Evolutionary conservation across 1,140 invertebrate genomes (phyloP), one percentile per base, ranked within the genome.

Genomic region (Cydia fagiglandana): DNA sequence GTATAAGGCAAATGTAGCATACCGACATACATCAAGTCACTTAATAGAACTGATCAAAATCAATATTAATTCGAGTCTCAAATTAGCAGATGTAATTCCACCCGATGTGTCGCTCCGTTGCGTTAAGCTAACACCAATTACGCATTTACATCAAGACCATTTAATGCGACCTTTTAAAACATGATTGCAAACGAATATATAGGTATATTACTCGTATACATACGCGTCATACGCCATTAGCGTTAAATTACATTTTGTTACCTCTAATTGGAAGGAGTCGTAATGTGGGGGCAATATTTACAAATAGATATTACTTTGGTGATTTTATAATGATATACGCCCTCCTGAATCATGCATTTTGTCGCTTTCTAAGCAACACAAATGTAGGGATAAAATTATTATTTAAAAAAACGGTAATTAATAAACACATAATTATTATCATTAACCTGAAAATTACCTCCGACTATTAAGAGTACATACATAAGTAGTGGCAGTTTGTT

Each of bases 11-110:
- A n/a, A n/a, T 12, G 41, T 12, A 45, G 41, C 41, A 45, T 41
- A 41, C 38, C 38, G 41, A 45, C 10, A 45, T 10, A 45, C 41
- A 45, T 45, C 41, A 45, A 45, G 41, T 45, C 41, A 12, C 50
- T 61, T 53, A 53, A 53, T 53, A 9, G 30, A 13, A 70, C 5
- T n/a, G 66, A 70, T 41, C 66, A 70, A 70, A 70, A 70, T 70
- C 66, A 41, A 70, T 38, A 70, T 70, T 41, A 70, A 70, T 30
- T 41, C 30, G 66, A 70, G 34, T 13, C 66, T 70, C 66, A 70
- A 70, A 70, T 70, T 70, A 70, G 15, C 34, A 28, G n/a, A 70
- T 41, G 66, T 70, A 70, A 70, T 70, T 70, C 66, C 66, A 41
- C 12, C 66, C 66, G 28, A 38, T 30, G 66, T 70, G 66, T 70